Percentiles rank a stretch among this genome's conserved stretches.
Evolutionary conservation across 1,140 invertebrate species (phyloP).

Genomic region (Dendroctonus valens): DNA sequence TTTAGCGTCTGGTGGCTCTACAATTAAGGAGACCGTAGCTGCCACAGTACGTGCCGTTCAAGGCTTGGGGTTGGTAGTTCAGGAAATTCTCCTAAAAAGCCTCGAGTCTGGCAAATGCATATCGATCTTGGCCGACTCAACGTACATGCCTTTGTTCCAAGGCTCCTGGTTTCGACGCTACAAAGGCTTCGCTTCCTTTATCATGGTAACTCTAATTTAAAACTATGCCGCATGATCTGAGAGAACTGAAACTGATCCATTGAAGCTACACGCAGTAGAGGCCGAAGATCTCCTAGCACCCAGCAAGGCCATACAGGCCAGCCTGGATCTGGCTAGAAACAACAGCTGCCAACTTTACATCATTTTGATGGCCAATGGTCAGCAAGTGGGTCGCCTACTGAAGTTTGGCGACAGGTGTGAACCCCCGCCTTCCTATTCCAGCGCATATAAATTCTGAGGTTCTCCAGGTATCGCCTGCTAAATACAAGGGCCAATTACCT

Average conservation of each 20-base stretch:
- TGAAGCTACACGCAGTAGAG: slow-evolving; percentile 61
- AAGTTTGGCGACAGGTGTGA: slow-evolving; percentile 65
- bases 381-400: slow-evolving; percentile 64
- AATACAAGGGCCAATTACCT: slow-evolving; percentile 69
- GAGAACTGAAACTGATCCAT: slow-evolving; percentile 18
- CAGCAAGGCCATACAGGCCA: slow-evolving; percentile 55
- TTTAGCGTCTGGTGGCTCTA: no score
- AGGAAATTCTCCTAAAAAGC: slow-evolving; percentile 42
- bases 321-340: slow-evolving; percentile 58
- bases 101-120: slow-evolving; percentile 50
- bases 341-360: slow-evolving; percentile 69
- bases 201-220: slow-evolving; percentile 51
- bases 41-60: no score
- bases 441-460: background rate
- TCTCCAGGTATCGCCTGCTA: slow-evolving; percentile 61
- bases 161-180: slow-evolving; percentile 51
- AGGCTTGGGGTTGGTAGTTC: slow-evolving; percentile 33
- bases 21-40: no score
- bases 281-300: slow-evolving; percentile 65
- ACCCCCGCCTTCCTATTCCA: background rate
- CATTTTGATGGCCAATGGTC: slow-evolving; percentile 70
- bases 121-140: slow-evolving; percentile 53
- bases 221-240: background rate
- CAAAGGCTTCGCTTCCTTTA: slow-evolving; percentile 49
- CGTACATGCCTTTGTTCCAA: slow-evolving; percentile 55